phyloP scores from a whole-genome alignment of 2,113 vertebrate species.

The Haemorhous mexicanus region DNA sequence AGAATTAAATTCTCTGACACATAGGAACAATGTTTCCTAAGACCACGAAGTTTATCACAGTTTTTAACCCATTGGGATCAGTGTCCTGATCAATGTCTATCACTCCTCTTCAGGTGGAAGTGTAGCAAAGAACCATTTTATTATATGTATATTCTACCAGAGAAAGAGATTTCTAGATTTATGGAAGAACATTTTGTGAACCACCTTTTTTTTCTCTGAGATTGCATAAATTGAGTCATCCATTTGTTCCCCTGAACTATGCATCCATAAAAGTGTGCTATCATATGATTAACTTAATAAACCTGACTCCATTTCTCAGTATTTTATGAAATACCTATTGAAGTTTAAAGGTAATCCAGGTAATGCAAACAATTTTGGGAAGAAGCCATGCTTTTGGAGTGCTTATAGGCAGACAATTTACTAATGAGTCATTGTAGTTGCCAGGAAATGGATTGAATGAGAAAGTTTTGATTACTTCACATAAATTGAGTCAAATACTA shows the following conservation, averaged over 20 bases:
- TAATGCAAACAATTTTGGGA: background rate
- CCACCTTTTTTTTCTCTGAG: background rate
- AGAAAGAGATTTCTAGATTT: background rate
- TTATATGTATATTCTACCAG: background rate
- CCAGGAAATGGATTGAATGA: background rate
- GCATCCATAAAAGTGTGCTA: background rate
- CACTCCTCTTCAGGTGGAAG: background rate
- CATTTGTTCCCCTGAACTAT: background rate
- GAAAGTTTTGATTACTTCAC: conserved; percentile 14
- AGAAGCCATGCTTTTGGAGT: background rate
- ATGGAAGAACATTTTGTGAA: background rate
- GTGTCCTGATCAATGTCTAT: background rate
- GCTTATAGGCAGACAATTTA: background rate
- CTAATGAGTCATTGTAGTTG: background rate
- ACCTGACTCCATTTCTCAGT: background rate
- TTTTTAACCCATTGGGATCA: background rate
- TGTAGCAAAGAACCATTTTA: background rate
- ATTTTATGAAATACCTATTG: background rate
- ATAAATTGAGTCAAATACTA: background rate
- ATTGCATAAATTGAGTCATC: background rate
- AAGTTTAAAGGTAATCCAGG: background rate
- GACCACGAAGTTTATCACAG: background rate
- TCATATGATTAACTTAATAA: background rate
- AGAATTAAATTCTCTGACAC: background rate
- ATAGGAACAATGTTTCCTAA: background rate